These are phyloP conservation scores for Synanthedon andrenaeformis DNA, from an alignment of 2,888 invertebrate species.

Conservation along the genomic window DNA sequence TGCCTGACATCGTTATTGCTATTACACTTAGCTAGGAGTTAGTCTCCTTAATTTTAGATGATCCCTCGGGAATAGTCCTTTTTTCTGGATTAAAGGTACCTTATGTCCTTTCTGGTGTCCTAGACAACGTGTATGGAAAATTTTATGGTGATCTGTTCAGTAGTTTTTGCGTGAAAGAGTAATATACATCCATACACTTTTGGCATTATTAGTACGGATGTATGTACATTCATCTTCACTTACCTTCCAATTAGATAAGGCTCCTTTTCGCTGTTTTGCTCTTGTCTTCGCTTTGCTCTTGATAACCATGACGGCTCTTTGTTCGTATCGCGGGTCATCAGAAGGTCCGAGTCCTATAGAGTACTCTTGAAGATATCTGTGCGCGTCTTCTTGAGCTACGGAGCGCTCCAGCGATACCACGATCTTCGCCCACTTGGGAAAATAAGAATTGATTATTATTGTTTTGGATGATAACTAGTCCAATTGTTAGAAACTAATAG, in stretches of 20 bases:
- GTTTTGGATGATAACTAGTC: neutral
- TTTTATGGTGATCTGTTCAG: too few species aligned
- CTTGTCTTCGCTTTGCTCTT: conserved; percentile 96
- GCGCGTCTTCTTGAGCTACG: conserved; percentile 89
- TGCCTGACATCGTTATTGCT: too few species aligned
- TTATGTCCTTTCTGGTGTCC: too few species aligned
- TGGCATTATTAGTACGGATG: too few species aligned
- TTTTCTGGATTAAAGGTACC: too few species aligned
- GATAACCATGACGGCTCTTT: conserved; percentile 96
- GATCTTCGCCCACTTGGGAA: conserved; percentile 94
- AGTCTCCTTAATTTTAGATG: too few species aligned
- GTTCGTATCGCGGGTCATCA: conserved; percentile 86
- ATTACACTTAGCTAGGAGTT: too few species aligned
- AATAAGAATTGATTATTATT: neutral
- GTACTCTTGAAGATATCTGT: conserved; percentile 93
- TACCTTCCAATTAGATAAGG: conserved; percentile 98
- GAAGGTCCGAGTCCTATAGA: conserved; percentile 91
- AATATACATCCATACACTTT: too few species aligned
- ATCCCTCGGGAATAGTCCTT: too few species aligned
- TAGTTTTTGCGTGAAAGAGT: too few species aligned
- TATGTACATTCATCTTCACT: neutral
- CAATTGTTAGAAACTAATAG: too few species aligned
- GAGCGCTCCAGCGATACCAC: conserved; percentile 96
- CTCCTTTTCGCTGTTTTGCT: conserved; percentile 96
- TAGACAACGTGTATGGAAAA: too few species aligned